Percentiles rank a stretch among this genome's conserved stretches.
These are phyloP conservation scores for Notolepis coatsorum DNA, from an alignment of 2,797 vertebrate species.

Conservation along the genomic window DNA sequence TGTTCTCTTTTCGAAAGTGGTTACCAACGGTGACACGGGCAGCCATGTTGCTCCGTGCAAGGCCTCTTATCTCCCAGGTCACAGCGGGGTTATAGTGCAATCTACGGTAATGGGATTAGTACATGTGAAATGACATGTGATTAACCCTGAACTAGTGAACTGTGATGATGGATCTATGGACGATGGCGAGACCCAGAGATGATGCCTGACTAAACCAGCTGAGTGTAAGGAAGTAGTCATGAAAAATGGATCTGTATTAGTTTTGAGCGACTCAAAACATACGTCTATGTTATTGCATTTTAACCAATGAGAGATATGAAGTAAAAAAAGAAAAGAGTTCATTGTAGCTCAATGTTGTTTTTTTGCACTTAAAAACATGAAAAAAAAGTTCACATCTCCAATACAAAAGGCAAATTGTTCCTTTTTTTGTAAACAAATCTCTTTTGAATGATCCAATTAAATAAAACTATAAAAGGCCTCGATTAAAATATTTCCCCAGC, in stretches of 20 bases:
- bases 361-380: slow-evolving; percentile 46
- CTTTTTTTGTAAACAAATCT: slow-evolving; percentile 20
- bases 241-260: background rate
- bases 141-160: slow-evolving; percentile 27
- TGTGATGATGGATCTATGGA: slow-evolving; percentile 42
- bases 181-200: slow-evolving; percentile 29
- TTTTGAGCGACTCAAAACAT: slow-evolving; percentile 20
- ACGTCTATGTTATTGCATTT: slow-evolving; percentile 33
- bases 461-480: slow-evolving; percentile 42
- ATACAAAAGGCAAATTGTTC: slow-evolving; percentile 16
- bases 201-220: slow-evolving; percentile 27
- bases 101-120: slow-evolving; percentile 52
- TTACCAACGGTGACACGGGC: no score
- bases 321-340: slow-evolving; percentile 14
- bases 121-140: slow-evolving; percentile 22
- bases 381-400: slow-evolving; percentile 47
- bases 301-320: slow-evolving; percentile 43
- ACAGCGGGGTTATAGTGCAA: slow-evolving; percentile 63
- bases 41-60: no score
- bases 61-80: slow-evolving; percentile 41
- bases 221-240: slow-evolving; percentile 36
- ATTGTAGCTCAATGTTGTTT: slow-evolving; percentile 17
- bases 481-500: slow-evolving; percentile 43
- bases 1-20: no score
- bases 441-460: slow-evolving; percentile 20